Percentiles rank a stretch among this genome's conserved stretches.
Evolutionary conservation across 2,113 vertebrate genomes (phyloP).

Genomic region (Sturnira hondurensis): DNA sequence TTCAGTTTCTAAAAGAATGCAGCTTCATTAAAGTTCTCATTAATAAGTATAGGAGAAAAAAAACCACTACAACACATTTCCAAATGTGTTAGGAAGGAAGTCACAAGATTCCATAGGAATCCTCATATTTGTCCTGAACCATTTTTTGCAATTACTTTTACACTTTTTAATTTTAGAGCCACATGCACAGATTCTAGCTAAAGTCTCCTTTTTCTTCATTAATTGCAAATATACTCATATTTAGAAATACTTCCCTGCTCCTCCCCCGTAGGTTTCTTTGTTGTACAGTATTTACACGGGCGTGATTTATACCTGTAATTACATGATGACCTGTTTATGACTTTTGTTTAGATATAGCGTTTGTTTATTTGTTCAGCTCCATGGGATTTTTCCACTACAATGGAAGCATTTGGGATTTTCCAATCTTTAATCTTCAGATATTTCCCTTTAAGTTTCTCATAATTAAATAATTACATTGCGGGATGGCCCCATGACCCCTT

Average conservation of each 20-base stretch:
- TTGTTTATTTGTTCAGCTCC: constrained; percentile 48
- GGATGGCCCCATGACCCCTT: not conserved
- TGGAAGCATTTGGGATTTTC: constrained; percentile 63
- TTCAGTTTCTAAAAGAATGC: not conserved
- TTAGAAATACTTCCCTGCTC: not conserved
- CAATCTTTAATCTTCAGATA: constrained; percentile 44
- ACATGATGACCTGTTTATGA: constrained; percentile 29
- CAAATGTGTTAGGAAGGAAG: not conserved
- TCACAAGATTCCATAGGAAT: not conserved
- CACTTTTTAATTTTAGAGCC: not conserved
- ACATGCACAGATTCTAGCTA: not conserved
- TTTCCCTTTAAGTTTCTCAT: constrained; percentile 64
- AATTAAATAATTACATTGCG: constrained; percentile 1
- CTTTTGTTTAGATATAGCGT: constrained; percentile 1
- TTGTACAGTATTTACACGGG: not conserved
- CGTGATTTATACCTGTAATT: not conserved
- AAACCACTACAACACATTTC: not conserved
- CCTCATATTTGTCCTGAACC: not conserved
- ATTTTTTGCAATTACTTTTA: not conserved
- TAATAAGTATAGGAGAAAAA: not conserved
- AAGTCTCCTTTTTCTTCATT: not conserved
- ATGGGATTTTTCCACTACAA: constrained; percentile 46
- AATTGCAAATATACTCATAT: not conserved
- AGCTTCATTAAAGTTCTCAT: not conserved
- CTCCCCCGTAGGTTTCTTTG: not conserved